Conservation (phyloP, 2,113 vertebrate species). For the Esox niger region DNA sequence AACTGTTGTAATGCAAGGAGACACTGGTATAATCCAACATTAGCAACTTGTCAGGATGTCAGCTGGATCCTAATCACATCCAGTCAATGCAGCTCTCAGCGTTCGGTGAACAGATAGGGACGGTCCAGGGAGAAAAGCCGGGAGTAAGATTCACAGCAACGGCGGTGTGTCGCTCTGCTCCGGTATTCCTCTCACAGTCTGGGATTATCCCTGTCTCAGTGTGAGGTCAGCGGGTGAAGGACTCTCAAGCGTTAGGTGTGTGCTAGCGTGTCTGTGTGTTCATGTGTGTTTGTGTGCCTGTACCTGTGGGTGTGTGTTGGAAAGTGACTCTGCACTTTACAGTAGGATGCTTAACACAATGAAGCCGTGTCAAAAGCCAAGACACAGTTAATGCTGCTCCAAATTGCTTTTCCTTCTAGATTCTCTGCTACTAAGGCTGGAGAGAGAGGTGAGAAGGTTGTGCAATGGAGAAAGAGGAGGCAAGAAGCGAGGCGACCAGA, state of each 20-base stretch:
- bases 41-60: no score
- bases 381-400: slow-evolving; percentile 57
- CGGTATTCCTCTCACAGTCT: slow-evolving; percentile 40
- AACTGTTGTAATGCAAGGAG: no score
- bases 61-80: no score
- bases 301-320: not conserved
- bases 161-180: slow-evolving; percentile 32
- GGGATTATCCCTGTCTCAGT: slow-evolving; percentile 49
- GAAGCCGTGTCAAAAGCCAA: slow-evolving; percentile 50
- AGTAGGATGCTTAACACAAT: slow-evolving; percentile 47
- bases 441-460: slow-evolving; percentile 54
- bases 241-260: slow-evolving; percentile 24
- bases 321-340: slow-evolving; percentile 25
- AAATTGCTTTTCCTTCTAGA: slow-evolving; percentile 67
- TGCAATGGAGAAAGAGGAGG: slow-evolving; percentile 16
- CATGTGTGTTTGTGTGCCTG: slow-evolving; percentile 9
- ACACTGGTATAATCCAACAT: no score
- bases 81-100: no score
- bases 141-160: slow-evolving; percentile 38
- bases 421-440: slow-evolving; percentile 42
- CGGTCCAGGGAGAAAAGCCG: not conserved
- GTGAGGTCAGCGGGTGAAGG: slow-evolving; percentile 49
- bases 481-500: no score
- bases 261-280: slow-evolving; percentile 28
- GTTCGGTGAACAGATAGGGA: not conserved